Conservation (phyloP, 2,113 vertebrate species). For the Peucedramus taeniatus region DNA sequence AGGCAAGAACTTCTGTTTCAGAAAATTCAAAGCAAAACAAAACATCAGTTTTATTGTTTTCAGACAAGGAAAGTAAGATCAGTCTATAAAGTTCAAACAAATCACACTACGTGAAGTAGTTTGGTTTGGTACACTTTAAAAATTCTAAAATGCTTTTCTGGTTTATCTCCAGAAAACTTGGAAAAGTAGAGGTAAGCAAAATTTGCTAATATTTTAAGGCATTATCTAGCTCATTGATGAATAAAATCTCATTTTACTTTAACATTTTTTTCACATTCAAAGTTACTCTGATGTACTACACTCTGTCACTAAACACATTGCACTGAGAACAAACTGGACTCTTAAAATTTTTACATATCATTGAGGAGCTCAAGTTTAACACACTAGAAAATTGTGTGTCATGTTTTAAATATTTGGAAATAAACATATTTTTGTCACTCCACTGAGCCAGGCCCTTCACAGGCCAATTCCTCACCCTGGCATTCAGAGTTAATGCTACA, state of each 20-base stretch:
- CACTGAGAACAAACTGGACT: neutral
- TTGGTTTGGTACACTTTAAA: neutral
- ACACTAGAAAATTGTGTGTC: neutral
- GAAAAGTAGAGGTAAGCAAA: neutral
- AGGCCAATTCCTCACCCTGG: neutral
- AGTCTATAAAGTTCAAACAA: neutral
- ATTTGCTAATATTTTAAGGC: neutral
- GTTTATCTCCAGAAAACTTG: neutral
- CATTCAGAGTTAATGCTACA: neutral
- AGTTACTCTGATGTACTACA: neutral
- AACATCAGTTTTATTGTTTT: neutral
- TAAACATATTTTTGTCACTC: neutral
- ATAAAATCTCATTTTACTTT: neutral
- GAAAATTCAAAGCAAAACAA: neutral
- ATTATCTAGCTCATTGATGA: neutral
- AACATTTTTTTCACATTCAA: neutral
- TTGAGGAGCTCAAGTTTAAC: neutral
- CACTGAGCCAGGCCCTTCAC: neutral
- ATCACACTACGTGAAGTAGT: neutral
- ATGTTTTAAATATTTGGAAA: neutral
- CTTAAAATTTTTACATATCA: neutral
- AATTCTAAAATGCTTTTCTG: neutral
- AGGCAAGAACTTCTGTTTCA: neutral
- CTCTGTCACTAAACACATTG: neutral
- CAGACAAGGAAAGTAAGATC: neutral